phyloP scores from a whole-genome alignment of 1,140 invertebrate genomes.

The Heliothis virescens region DNA sequence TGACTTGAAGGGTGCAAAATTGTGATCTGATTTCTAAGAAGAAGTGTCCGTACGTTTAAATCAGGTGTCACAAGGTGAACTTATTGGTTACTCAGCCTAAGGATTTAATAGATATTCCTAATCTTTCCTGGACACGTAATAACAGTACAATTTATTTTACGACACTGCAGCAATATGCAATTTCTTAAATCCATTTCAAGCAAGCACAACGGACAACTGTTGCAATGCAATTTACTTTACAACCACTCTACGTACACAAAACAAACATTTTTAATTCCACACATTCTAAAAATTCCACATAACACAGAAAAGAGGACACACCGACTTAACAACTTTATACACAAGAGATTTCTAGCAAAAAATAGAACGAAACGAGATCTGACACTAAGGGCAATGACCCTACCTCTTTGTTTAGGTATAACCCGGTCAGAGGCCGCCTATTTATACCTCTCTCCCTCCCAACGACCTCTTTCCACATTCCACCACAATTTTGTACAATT shows the following conservation, averaged over 20 bases:
- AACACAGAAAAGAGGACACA: conserved; percentile 5
- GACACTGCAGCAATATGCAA: neutral
- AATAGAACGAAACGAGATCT: conserved; percentile 31
- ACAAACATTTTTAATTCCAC: conserved; percentile 7
- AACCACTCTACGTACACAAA: neutral
- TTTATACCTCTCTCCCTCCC: conserved; percentile 24
- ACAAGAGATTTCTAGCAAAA: conserved; percentile 23
- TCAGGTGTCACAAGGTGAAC: no score
- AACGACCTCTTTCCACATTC: conserved; percentile 24
- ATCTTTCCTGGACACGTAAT: neutral
- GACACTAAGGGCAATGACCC: conserved; percentile 11
- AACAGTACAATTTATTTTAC: neutral
- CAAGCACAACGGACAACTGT: neutral
- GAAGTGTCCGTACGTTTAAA: no score
- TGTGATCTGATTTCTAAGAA: no score
- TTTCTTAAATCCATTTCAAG: neutral
- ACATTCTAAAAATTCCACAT: conserved; percentile 5
- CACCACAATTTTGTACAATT: conserved; percentile 31
- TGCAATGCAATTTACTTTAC: neutral
- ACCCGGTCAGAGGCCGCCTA: conserved; percentile 44
- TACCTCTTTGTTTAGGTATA: conserved; percentile 44
- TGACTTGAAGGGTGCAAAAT: no score
- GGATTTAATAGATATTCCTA: no score
- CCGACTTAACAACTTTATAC: conserved; percentile 16
- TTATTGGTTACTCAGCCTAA: neutral